Evolutionary conservation across 2,797 vertebrate species (phyloP), one percentile per base, ranked within the genome.

Genomic region (Pempheris klunzingeri): DNA sequence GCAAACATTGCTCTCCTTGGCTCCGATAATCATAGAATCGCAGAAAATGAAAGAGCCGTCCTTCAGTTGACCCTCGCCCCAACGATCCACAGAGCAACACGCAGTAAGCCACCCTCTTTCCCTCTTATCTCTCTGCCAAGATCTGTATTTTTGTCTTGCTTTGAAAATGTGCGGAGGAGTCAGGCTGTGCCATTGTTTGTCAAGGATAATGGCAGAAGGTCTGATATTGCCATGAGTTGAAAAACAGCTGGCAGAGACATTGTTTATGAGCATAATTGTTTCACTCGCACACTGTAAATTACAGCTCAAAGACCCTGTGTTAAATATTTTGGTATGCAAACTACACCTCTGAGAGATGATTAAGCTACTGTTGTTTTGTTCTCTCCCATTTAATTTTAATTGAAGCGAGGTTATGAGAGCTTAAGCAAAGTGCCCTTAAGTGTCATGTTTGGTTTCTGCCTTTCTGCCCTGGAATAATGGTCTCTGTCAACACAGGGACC

Each of bases 1-100:
- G 52, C 58, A 74, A 71, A 71, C 38, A 39, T 46, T 2, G 54
- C 41, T 72, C 39, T 72, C 41, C 11, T 24, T 46, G 24, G 62
- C 58, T 65, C 2, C 36, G 30, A 38, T 52, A 39, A 73, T 79
- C 39, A 43, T 30, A 54, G 24, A 77, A 64, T 49, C 53, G 30
- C 39, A 46, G 61, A 64, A 75, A 80, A 86, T 80, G 67, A 64
- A 68, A 84, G 81, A 41, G 38, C 26, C 68, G 39, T 76, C 81
- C 87, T 91, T 86, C 47, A 64, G 24, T 9, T 91, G 88, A 93
- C 88, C 83, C 86, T 62, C 32, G 30, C 36, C 53, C 78, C 47
- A 68, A 78, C 59, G 72, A 73, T 28, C 67, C 70, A 44, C 67
- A 73, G 63, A 77, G 61, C 59, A 62, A 57, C 62, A 32, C 28